phyloP scores from a whole-genome alignment of 2,113 vertebrate genomes.

The Potamarius usumacintae region DNA sequence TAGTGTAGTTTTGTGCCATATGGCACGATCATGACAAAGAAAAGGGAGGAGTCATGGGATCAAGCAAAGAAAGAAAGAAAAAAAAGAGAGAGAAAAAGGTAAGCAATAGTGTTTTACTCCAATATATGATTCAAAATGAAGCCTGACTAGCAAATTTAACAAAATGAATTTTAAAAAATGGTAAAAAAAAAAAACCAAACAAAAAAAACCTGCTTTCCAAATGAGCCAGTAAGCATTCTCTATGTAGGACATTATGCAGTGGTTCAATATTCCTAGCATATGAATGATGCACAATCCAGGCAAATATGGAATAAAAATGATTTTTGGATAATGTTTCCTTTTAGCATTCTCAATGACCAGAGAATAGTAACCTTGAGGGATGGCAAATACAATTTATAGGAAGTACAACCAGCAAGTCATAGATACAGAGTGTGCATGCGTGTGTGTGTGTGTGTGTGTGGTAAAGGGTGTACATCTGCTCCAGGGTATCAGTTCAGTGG shows the following conservation, averaged over 20 bases:
- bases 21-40: background rate
- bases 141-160: background rate
- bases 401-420: constrained; percentile 6
- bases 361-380: constrained; percentile 56
- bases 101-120: background rate
- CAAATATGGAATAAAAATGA: constrained; percentile 30
- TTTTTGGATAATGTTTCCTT: constrained; percentile 40
- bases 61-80: background rate
- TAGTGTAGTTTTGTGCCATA: background rate
- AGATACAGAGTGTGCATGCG: background rate
- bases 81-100: background rate
- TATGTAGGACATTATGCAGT: background rate
- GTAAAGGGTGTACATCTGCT: constrained; percentile 31
- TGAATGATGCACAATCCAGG: background rate
- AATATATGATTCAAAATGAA: background rate
- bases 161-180: background rate
- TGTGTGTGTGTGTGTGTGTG: background rate
- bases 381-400: constrained; percentile 26
- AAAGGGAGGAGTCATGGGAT: background rate
- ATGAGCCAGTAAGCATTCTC: background rate
- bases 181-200: too few species aligned
- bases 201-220: background rate
- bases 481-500: constrained; percentile 58
- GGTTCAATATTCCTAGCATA: background rate
- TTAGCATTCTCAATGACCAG: constrained; percentile 54